Percentiles rank a stretch among this genome's conserved stretches.
Evolutionary conservation across 92 coral and sea anemone species (phyloP).

Genomic region (Virgularia gustaviana): DNA sequence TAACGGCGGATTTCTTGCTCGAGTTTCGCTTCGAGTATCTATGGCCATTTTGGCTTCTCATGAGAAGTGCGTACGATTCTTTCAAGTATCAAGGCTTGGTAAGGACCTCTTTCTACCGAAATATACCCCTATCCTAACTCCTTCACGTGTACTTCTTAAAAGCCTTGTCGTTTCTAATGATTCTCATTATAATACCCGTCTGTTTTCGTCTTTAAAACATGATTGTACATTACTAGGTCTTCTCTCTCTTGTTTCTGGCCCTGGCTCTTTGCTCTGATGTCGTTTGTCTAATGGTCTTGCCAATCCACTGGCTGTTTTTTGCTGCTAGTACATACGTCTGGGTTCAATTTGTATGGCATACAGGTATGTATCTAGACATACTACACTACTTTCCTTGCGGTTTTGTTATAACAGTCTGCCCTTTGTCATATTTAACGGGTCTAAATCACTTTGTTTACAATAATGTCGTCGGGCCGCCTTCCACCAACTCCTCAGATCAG

Average conservation of each 20-base stretch:
- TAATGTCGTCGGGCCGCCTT: neutral
- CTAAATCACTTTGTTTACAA: conserved; percentile 30
- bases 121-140: too few species aligned
- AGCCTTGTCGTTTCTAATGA: too few species aligned
- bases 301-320: conserved; percentile 97
- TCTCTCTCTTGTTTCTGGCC: conserved; percentile 85
- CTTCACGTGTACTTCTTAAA: too few species aligned
- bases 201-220: too few species aligned
- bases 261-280: conserved; percentile 96
- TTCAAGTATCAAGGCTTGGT: conserved; percentile 99
- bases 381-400: conserved; percentile 1
- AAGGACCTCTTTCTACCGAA: too few species aligned
- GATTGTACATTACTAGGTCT: conserved; percentile 61
- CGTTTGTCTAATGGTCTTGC: conserved; percentile 80
- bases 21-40: conserved; percentile 99
- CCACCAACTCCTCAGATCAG: neutral
- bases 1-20: conserved; percentile 94
- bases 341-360: conserved; percentile 99
- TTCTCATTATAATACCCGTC: too few species aligned
- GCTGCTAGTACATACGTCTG: conserved; percentile 99
- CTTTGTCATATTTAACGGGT: conserved; percentile 14
- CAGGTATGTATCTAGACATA: conserved; percentile 56
- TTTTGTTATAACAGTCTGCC: neutral
- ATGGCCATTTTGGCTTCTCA: conserved; percentile 98
- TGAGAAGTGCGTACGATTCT: conserved; percentile 99